Conservation (phyloP, 2,797 vertebrate genomes). For the Microcaecilia unicolor region DNA sequence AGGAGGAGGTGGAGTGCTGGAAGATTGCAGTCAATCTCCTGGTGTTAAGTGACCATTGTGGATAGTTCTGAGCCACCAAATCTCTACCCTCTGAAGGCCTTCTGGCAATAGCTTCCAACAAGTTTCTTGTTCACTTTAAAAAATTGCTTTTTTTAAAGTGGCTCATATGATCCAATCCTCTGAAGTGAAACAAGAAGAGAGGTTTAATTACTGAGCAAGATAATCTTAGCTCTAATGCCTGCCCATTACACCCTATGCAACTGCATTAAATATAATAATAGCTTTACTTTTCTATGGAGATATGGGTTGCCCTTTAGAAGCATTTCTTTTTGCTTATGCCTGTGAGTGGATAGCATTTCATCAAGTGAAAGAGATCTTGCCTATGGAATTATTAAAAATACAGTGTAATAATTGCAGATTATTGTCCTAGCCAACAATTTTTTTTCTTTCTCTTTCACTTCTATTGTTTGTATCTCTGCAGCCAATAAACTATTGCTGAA, state of each 20-base stretch:
- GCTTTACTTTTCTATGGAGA: conserved; percentile 19
- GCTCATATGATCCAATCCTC: conserved; percentile 18
- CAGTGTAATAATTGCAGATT: no score
- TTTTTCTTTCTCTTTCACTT: no score
- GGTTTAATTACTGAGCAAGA: conserved; percentile 42
- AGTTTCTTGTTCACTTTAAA: conserved; percentile 15
- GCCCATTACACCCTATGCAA: conserved; percentile 33
- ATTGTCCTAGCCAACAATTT: no score
- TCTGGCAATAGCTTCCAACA: conserved; percentile 5
- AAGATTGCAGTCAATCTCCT: background rate
- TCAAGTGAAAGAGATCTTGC: no score
- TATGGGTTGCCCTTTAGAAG: no score
- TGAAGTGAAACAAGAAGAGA: conserved; percentile 3
- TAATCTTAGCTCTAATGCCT: conserved; percentile 36
- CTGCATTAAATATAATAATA: conserved; percentile 33
- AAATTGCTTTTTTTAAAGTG: conserved; percentile 12
- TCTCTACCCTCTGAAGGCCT: background rate
- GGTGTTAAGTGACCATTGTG: background rate
- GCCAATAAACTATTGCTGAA: no score
- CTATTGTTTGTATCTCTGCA: no score
- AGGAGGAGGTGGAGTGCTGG: background rate
- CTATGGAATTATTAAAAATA: no score
- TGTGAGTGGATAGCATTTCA: no score
- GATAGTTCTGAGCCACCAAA: conserved; percentile 15
- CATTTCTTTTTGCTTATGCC: no score